phyloP scores from a whole-genome alignment of 1,140 invertebrate genomes.

The Tetramorium parvispinum region DNA sequence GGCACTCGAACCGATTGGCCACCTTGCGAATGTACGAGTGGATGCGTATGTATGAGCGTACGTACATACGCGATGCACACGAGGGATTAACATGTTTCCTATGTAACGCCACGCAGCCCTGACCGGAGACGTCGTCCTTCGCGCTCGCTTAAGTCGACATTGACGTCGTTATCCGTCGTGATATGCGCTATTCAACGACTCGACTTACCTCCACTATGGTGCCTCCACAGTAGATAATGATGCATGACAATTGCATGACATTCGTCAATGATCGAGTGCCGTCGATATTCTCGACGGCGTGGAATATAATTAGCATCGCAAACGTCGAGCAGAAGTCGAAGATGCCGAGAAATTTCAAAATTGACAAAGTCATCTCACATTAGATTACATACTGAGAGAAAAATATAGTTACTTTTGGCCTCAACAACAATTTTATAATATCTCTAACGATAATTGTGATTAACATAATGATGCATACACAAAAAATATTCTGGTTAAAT shows the following conservation, averaged over 20 bases:
- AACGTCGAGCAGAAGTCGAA: background rate
- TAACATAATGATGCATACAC: too few species aligned
- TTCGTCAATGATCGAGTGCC: background rate
- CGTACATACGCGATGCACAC: background rate
- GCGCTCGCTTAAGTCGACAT: conserved; percentile 51
- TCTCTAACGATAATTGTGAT: too few species aligned
- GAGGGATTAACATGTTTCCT: conserved; percentile 69
- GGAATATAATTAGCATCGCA: background rate
- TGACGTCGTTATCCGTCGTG: conserved; percentile 60
- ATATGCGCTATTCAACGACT: conserved; percentile 8
- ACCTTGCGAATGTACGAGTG: conserved; percentile 28
- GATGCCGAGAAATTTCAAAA: background rate
- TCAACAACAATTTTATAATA: too few species aligned
- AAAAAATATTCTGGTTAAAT: too few species aligned
- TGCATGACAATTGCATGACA: conserved; percentile 30
- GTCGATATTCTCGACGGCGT: background rate
- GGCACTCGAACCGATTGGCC: conserved; percentile 65
- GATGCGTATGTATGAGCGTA: background rate
- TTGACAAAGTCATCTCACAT: background rate
- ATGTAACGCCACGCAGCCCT: conserved; percentile 49
- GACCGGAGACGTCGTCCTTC: conserved; percentile 32
- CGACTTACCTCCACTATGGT: background rate
- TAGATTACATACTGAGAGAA: background rate
- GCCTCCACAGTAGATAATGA: conserved; percentile 5
- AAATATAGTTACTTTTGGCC: too few species aligned